Base-by-base conservation (phyloP, 2,113 vertebrate species). In the Cichladusa arquata region DNA sequence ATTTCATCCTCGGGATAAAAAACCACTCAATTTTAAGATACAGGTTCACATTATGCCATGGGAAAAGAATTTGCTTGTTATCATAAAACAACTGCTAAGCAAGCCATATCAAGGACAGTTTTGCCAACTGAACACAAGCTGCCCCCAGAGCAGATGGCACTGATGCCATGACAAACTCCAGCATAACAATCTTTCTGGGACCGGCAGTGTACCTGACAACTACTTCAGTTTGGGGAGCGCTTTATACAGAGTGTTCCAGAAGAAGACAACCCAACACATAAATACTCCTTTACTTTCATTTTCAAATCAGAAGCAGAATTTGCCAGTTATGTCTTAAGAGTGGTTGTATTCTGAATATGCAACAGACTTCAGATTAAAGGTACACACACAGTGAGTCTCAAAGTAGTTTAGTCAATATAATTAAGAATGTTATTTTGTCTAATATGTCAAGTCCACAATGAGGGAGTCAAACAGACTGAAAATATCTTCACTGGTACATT, bases 191-290 rank as follows among this genome's bases (percentile, higher is more conserved):
- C 67, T 33, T 72, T 42, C 88, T 54, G 58, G 64, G 67, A 70
- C 18, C 36, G 25, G 57, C 36, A 38, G 7, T 1, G 13, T 34
- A 92, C 79, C 60, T 74, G 47, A 71, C 28, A 72, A 38, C 24
- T 44, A 53, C 58, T 58, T 38, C 26, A 14, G 23, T 57, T 2
- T 44, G 51, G 19, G 64, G 3, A 50, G 23, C 0, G 0, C n/a
- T 73, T 82, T 19, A 40, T 5, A 51, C 66, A 26, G 13, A 3
- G 4, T n/a, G 9, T 28, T 91, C 29, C 61, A 86, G 67, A 93
- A 86, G 71, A 2, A 80, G 19, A 36, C 40, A 87, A 72, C 19
- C 23, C 40, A 87, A 70, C 22, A 40, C 26, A n/a, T 3, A 13
- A 88, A 58, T 4, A 78, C 22, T 54, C 16, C 9, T 3, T 10